Conservation (phyloP, 2,113 vertebrate genomes). For the Cynopterus brachyotis region DNA sequence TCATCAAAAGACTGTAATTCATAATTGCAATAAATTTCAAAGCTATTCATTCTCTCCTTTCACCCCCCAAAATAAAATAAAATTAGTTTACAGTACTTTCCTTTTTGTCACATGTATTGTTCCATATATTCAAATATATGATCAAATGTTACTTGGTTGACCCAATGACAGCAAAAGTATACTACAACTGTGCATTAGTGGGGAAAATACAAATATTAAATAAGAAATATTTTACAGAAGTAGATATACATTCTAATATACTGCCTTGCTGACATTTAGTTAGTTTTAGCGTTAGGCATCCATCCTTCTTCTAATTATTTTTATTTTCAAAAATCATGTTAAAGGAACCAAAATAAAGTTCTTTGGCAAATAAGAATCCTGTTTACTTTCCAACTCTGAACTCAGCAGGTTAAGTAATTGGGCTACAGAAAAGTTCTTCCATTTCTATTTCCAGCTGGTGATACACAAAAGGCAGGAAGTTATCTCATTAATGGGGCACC, state of each 20-base stretch:
- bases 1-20: neutral
- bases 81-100: slow-evolving; percentile 45
- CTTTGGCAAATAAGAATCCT: slow-evolving; percentile 84
- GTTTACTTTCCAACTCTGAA: slow-evolving; percentile 90
- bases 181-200: neutral
- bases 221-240: slow-evolving; percentile 36
- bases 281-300: slow-evolving; percentile 64
- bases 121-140: slow-evolving; percentile 25
- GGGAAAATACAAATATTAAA: slow-evolving; percentile 51
- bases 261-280: slow-evolving; percentile 54
- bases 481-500: slow-evolving; percentile 91
- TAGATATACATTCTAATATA: neutral
- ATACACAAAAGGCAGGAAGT: slow-evolving; percentile 92
- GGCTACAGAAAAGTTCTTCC: slow-evolving; percentile 89
- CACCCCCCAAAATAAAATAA: neutral
- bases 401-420: slow-evolving; percentile 93
- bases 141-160: slow-evolving; percentile 29
- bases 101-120: slow-evolving; percentile 28
- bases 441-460: slow-evolving; percentile 91
- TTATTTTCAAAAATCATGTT: slow-evolving; percentile 75
- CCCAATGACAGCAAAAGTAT: neutral
- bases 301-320: slow-evolving; percentile 77
- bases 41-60: neutral
- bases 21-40: neutral
- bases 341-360: slow-evolving; percentile 83